A percentile compares a stretch with the other conserved stretches of the same genome.
Evolutionary conservation across 2,797 vertebrate genomes (phyloP).

Genomic region (Micropoecilia bifurca): DNA sequence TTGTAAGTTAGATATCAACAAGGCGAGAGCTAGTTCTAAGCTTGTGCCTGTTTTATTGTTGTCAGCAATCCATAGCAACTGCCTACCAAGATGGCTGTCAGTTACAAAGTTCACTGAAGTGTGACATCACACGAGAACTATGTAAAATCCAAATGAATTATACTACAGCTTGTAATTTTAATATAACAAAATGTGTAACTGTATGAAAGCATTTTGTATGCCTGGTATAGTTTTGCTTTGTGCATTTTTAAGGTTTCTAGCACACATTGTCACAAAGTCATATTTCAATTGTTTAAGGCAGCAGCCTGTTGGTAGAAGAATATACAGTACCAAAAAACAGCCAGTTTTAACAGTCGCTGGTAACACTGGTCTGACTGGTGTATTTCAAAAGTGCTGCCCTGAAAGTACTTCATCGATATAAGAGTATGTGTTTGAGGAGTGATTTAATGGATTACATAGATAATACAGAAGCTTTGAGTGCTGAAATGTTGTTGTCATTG

Average conservation of each 20-base stretch:
- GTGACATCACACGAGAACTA: too few species aligned
- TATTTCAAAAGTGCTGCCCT: slow-evolving; percentile 9
- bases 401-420: slow-evolving; percentile 14
- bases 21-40: too few species aligned
- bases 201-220: neutral
- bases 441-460: slow-evolving; percentile 16
- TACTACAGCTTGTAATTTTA: neutral
- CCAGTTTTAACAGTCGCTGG: slow-evolving; percentile 15
- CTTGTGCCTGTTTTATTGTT: too few species aligned
- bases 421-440: slow-evolving; percentile 15
- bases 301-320: neutral
- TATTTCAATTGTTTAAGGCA: neutral
- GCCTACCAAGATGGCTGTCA: too few species aligned
- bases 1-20: too few species aligned
- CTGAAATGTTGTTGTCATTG: slow-evolving; percentile 48
- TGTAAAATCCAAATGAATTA: neutral
- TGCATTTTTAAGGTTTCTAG: neutral
- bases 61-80: too few species aligned
- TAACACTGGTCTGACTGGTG: slow-evolving; percentile 43
- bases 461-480: slow-evolving; percentile 50
- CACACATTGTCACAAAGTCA: neutral
- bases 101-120: too few species aligned
- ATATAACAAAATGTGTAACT: neutral
- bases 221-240: neutral
- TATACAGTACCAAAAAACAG: neutral